Conservation (phyloP, 2,797 vertebrate genomes). For the Schizothorax lantsangensis region DNA sequence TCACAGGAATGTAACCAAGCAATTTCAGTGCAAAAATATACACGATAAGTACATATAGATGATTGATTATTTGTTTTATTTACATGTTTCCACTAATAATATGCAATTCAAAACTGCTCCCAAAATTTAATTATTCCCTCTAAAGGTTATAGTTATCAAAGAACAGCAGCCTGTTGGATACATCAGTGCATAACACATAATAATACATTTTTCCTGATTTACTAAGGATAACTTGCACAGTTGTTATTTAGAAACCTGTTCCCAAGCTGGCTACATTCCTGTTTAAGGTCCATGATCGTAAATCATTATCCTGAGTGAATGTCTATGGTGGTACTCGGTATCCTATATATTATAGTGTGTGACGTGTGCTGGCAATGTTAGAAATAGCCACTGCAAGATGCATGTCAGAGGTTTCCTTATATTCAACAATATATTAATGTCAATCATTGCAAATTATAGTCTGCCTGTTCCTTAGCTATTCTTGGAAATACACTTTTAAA, state of each 20-base stretch:
- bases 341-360: slow-evolving; percentile 48
- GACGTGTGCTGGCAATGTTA: slow-evolving; percentile 49
- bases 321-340: slow-evolving; percentile 71
- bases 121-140: slow-evolving; percentile 30
- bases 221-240: not conserved
- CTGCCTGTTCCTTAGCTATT: slow-evolving; percentile 27
- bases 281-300: slow-evolving; percentile 55
- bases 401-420: slow-evolving; percentile 81
- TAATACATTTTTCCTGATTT: slow-evolving; percentile 1
- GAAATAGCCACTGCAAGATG: slow-evolving; percentile 73
- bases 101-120: not conserved
- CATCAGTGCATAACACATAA: slow-evolving; percentile 38
- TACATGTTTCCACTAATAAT: slow-evolving; percentile 39
- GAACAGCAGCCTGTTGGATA: slow-evolving; percentile 42
- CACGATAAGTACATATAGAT: slow-evolving; percentile 57
- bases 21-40: slow-evolving; percentile 51
- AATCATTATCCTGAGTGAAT: slow-evolving; percentile 75
- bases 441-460: slow-evolving; percentile 31
- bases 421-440: slow-evolving; percentile 51
- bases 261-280: slow-evolving; percentile 81
- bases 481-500: not conserved
- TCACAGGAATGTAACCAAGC: slow-evolving; percentile 77
- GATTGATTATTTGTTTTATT: slow-evolving; percentile 38
- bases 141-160: slow-evolving; percentile 30
- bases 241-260: slow-evolving; percentile 42